These are phyloP conservation scores for Platalea minor DNA, from an alignment of 2,797 vertebrate genomes.

Conservation along the genomic window DNA sequence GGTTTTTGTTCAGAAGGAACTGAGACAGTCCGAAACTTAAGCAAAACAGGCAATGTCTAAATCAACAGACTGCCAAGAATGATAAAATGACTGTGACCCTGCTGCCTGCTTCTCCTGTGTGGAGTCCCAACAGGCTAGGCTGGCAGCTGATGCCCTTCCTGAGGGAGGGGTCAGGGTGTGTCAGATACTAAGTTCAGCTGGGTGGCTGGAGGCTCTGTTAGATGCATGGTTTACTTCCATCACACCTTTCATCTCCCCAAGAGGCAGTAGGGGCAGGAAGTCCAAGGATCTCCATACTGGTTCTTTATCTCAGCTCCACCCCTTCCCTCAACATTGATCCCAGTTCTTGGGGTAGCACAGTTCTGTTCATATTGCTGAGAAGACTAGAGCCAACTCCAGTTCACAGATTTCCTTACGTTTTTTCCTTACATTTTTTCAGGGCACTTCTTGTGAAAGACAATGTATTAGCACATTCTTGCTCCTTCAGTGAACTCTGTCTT, in stretches of 20 bases:
- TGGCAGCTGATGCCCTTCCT: slow-evolving; percentile 16
- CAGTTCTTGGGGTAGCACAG: background rate
- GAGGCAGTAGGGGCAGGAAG: background rate
- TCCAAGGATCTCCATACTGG: background rate
- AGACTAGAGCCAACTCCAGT: background rate
- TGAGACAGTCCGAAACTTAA: background rate
- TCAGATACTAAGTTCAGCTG: background rate
- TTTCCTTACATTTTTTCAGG: background rate
- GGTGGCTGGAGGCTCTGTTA: slow-evolving; percentile 26
- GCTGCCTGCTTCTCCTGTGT: background rate
- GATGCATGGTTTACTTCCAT: slow-evolving; percentile 8
- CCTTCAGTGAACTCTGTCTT: background rate
- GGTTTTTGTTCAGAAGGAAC: background rate
- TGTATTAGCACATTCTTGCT: background rate
- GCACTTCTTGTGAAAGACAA: background rate
- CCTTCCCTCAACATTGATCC: background rate
- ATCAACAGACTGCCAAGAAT: background rate
- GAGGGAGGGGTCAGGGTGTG: slow-evolving; percentile 12
- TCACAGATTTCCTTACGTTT: background rate
- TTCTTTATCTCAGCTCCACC: background rate
- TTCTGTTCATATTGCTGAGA: background rate
- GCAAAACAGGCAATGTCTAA: background rate
- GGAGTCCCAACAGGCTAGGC: background rate
- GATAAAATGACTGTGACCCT: background rate
- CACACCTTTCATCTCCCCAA: slow-evolving; percentile 1